phyloP scores from a whole-genome alignment of 2,888 invertebrate species.

The Eupithecia centaureata region DNA sequence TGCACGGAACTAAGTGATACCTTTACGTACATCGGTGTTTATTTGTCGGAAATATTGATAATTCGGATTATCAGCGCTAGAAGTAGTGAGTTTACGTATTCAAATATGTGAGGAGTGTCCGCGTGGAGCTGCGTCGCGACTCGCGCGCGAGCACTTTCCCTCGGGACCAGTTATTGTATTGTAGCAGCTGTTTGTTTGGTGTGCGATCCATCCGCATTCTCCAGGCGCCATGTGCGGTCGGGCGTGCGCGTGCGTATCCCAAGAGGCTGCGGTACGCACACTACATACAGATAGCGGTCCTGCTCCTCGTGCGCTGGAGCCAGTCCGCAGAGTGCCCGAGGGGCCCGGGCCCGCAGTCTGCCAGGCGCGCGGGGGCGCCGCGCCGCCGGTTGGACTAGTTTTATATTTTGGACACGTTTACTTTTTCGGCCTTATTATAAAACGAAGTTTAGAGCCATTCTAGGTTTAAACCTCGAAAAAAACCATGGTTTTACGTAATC shows the following conservation, averaged over 20 bases:
- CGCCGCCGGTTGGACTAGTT: background rate
- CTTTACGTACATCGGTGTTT: background rate
- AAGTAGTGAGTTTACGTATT: slow-evolving; percentile 32
- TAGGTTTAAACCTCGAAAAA: no score
- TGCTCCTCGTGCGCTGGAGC: slow-evolving; percentile 21
- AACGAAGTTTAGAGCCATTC: slow-evolving; percentile 25
- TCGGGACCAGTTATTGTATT: slow-evolving; percentile 12
- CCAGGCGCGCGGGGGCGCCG: slow-evolving; percentile 16
- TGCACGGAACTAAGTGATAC: background rate
- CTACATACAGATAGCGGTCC: slow-evolving; percentile 29
- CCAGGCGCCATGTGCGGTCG: background rate
- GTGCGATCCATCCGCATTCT: slow-evolving; percentile 2
- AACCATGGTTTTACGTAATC: no score
- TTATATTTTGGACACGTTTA: slow-evolving; percentile 14
- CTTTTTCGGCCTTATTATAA: no score
- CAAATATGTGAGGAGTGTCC: slow-evolving; percentile 23
- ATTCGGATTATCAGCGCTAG: slow-evolving; percentile 33
- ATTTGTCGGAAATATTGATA: slow-evolving; percentile 20
- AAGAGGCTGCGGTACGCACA: slow-evolving; percentile 17
- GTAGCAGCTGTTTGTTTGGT: slow-evolving; percentile 41
- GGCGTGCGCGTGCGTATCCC: background rate
- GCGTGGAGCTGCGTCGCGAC: slow-evolving; percentile 12
- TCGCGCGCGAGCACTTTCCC: background rate
- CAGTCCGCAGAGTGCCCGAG: no score
- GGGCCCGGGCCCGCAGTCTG: slow-evolving; percentile 3